Evolutionary conservation across 2,797 vertebrate species (phyloP), one percentile per base, ranked within the genome.

Genomic region (Toxotes lorentzi): DNA sequence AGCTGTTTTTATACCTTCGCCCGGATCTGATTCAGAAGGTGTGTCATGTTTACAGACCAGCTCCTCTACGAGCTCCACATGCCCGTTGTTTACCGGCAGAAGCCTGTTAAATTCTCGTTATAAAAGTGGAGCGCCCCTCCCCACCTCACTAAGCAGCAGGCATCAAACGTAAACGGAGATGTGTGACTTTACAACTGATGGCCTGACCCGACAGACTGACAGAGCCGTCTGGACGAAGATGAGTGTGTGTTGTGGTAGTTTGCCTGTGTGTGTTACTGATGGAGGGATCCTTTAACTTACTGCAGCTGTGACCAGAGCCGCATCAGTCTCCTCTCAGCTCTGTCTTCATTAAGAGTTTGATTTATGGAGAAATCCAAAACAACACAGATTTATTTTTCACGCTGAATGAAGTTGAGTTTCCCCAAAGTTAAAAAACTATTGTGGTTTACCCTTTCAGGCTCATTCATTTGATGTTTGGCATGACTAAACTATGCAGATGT

Each of bases 221-320:
- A 60, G 80, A 85, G 87, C 78, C 10, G 83, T 90, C 90, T 92
- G 87, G 87, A 74, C 16, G 7, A n/a, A 77, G 83, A 76, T 62
- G 73, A 76, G 86, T 82, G 84, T 84, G 79, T 63, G 61, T 71
- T 77, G 61, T 65, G 61, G 64, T 70, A 3, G 74, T 73, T 40
- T 79, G 75, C 41, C 71, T 76, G 64, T 57, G 76, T 76, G 78
- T 70, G 78, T 86, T 86, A 84, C 84, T 87, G 85, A 90, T 89
- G 86, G 75, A 85, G 72, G 60, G 81, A 73, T 82, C 71, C 73
- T 81, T 35, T 91, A 92, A 92, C 88, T 70, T 65, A 43, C 54
- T 82, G 88, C 92, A 92, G 91, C 89, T 93, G 92, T 81, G 85
- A 79, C 85, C 86, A 77, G 73, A 73, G 54, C 67, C 13, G 24